A percentile compares a stretch with the other conserved stretches of the same genome.
phyloP scores from a whole-genome alignment of 2,888 invertebrate species.

The Hirtodrosophila histrioides region DNA sequence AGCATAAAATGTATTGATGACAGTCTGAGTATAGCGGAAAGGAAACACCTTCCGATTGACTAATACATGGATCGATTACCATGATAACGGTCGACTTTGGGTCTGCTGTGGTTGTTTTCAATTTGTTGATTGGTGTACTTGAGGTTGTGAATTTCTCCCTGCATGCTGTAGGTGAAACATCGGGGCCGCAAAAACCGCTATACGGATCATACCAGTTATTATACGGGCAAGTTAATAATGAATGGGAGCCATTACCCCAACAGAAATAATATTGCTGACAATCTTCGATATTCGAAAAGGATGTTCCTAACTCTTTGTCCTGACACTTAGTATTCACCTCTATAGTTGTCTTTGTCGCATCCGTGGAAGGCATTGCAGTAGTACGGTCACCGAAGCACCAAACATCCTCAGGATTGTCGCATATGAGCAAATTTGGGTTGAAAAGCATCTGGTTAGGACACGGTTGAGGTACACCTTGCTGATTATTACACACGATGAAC shows the following conservation, averaged over 20 bases:
- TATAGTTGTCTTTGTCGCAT: background rate
- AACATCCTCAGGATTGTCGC: conserved; percentile 54
- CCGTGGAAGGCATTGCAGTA: background rate
- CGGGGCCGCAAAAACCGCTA: too few species aligned
- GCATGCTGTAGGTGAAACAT: too few species aligned
- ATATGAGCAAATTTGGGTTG: conserved; percentile 51
- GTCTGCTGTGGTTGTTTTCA: background rate
- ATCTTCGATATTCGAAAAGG: too few species aligned
- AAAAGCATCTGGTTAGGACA: conserved; percentile 56
- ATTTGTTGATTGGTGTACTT: background rate
- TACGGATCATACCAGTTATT: too few species aligned
- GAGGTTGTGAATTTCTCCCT: background rate
- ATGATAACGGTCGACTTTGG: background rate
- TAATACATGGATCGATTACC: conserved; percentile 16
- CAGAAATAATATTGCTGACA: too few species aligned
- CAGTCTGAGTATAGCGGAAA: conserved; percentile 43
- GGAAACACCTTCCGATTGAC: conserved; percentile 19
- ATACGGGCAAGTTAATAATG: too few species aligned
- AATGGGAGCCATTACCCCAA: too few species aligned
- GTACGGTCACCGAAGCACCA: conserved; percentile 37
- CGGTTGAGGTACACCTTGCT: conserved; percentile 7
- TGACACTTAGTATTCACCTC: too few species aligned
- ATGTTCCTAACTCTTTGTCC: too few species aligned
- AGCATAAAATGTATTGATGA: conserved; percentile 59
- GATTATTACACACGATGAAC: conserved; percentile 56